phyloP scores from a whole-genome alignment of 2,888 invertebrate genomes.

The Disparrhopalites patrizii region DNA sequence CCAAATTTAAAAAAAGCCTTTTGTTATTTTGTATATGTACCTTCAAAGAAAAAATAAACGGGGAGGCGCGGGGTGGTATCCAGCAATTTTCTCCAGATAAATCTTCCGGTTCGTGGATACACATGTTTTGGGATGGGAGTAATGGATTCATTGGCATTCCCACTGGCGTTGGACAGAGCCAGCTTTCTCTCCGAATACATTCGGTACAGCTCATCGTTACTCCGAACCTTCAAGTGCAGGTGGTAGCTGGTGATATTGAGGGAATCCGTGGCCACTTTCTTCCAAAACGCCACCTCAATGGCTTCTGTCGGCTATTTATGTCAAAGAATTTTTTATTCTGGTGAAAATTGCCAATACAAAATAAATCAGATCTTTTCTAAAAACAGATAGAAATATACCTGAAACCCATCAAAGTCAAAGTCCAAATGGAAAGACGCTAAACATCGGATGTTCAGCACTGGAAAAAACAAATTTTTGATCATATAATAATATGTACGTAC shows the following conservation, averaged over 20 bases:
- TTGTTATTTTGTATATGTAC: no score
- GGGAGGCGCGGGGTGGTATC: neutral
- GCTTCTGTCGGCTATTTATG: constrained; percentile 29
- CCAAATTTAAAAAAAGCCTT: no score
- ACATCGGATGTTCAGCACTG: neutral
- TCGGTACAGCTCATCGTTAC: constrained; percentile 14
- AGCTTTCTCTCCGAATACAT: neutral
- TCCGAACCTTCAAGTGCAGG: constrained; percentile 7
- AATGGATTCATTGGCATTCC: neutral
- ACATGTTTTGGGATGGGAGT: neutral
- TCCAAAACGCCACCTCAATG: constrained; percentile 6
- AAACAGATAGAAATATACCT: neutral
- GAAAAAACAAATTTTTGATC: neutral
- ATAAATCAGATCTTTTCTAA: neutral
- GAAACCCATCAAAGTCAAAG: neutral
- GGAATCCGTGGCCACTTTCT: neutral
- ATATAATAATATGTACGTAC: neutral
- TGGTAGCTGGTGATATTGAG: neutral
- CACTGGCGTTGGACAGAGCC: neutral
- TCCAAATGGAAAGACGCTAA: neutral
- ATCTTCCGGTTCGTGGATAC: constrained; percentile 15
- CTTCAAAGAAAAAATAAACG: constrained; percentile 21
- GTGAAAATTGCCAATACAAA: neutral
- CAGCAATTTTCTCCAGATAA: neutral
- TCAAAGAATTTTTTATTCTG: neutral